phyloP scores from a whole-genome alignment of 2,888 invertebrate genomes.

The Amphipyra tragopoginis region DNA sequence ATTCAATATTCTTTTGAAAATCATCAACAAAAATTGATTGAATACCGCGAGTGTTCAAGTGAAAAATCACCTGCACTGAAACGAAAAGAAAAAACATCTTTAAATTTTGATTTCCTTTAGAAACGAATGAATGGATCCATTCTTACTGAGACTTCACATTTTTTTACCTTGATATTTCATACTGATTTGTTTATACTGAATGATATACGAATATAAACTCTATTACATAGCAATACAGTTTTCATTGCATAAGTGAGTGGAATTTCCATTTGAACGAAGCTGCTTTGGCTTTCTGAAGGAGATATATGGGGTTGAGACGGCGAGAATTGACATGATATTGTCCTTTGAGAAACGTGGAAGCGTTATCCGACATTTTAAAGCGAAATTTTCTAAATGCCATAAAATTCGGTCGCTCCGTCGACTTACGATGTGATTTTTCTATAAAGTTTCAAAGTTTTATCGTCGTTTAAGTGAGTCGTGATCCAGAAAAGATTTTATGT shows the following conservation, averaged over 20 bases:
- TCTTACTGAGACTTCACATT: conserved; percentile 64
- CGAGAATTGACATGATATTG: conserved; percentile 80
- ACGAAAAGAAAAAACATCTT: conserved; percentile 51
- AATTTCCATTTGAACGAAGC: conserved; percentile 75
- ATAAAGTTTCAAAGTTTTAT: conserved; percentile 43
- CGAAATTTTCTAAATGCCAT: conserved; percentile 60
- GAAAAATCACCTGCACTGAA: conserved; percentile 53
- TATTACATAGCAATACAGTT: conserved; percentile 53
- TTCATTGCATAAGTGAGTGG: conserved; percentile 43
- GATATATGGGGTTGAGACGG: conserved; percentile 76
- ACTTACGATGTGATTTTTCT: conserved; percentile 42
- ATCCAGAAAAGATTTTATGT: conserved; percentile 26
- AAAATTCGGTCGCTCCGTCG: conserved; percentile 53
- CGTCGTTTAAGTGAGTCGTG: conserved; percentile 30
- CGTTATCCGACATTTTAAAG: conserved; percentile 58
- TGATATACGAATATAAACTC: conserved; percentile 43
- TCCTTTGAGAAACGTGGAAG: conserved; percentile 68
- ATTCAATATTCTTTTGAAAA: conserved; percentile 34
- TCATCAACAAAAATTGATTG: conserved; percentile 45
- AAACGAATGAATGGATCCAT: conserved; percentile 65
- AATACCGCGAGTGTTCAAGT: conserved; percentile 35
- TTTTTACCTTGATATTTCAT: conserved; percentile 62
- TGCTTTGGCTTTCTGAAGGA: conserved; percentile 66
- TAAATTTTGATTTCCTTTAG: conserved; percentile 63
- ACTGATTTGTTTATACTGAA: conserved; percentile 50